phyloP scores from a whole-genome alignment of 1,140 invertebrate genomes.

The Psilanteris sp. region DNA sequence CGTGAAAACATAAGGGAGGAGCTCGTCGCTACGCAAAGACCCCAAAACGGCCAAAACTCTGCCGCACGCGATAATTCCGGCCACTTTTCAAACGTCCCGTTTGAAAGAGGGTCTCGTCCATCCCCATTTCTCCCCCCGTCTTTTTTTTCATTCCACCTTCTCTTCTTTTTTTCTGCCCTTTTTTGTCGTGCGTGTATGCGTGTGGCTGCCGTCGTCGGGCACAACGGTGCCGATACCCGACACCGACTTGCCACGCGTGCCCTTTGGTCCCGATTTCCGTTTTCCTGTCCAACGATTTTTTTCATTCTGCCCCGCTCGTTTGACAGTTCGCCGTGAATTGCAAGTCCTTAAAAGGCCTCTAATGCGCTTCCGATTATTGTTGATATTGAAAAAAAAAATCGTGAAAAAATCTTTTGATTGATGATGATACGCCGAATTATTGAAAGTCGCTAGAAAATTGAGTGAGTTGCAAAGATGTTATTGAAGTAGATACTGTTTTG shows the following conservation, averaged over 20 bases:
- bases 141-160: slow-evolving; percentile 52
- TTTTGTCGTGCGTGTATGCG: no score
- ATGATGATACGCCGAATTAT: slow-evolving; percentile 44
- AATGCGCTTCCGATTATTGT: slow-evolving; percentile 58
- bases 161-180: slow-evolving; percentile 27
- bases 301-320: slow-evolving; percentile 4
- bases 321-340: slow-evolving; percentile 28
- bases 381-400: slow-evolving; percentile 36
- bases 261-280: slow-evolving; percentile 69
- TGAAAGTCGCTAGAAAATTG: slow-evolving; percentile 44
- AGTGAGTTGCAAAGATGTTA: slow-evolving; percentile 8
- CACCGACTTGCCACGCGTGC: slow-evolving; percentile 57
- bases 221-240: slow-evolving; percentile 34
- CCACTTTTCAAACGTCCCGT: slow-evolving; percentile 73
- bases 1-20: slow-evolving; percentile 30
- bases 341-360: slow-evolving; percentile 51
- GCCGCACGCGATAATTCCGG: slow-evolving; percentile 74
- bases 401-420: slow-evolving; percentile 39
- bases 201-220: slow-evolving; percentile 12
- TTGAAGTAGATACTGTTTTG: neutral
- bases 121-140: slow-evolving; percentile 42
- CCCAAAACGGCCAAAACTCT: slow-evolving; percentile 45
- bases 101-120: slow-evolving; percentile 35
- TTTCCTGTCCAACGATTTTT: slow-evolving; percentile 66
- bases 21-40: slow-evolving; percentile 36